These are phyloP conservation scores for Euproctis similis DNA, from an alignment of 2,888 invertebrate genomes.

Conservation along the genomic window DNA sequence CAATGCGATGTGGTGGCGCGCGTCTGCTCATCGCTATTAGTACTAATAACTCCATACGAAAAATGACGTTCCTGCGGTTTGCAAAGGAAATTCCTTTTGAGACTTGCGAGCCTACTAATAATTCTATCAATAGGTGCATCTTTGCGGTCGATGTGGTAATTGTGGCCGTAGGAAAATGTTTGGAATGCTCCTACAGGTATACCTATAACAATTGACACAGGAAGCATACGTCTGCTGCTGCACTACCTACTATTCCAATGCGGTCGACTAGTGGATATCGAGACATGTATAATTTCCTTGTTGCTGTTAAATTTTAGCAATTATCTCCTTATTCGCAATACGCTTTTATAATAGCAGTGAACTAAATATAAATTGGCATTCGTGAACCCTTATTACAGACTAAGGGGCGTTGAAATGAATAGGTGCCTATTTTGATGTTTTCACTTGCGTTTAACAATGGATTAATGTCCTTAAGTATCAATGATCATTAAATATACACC, in stretches of 20 bases:
- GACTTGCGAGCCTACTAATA: conserved; percentile 45
- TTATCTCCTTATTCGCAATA: conserved; percentile 6
- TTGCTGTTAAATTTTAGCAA: conserved; percentile 13
- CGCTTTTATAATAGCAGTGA: conserved; percentile 1
- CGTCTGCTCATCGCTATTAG: conserved; percentile 54
- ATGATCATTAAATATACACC: too few species aligned
- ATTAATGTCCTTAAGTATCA: too few species aligned
- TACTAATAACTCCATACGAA: conserved; percentile 63
- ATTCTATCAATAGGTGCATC: conserved; percentile 63
- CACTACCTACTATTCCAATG: conserved; percentile 25
- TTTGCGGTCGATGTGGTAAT: conserved; percentile 61
- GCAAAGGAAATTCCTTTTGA: conserved; percentile 45
- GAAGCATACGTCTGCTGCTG: conserved; percentile 27
- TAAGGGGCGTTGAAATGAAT: too few species aligned
- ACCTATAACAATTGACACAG: conserved; percentile 39
- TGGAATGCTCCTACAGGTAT: conserved; percentile 41
- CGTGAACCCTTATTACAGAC: too few species aligned
- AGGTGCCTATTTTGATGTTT: too few species aligned
- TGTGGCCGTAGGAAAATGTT: conserved; percentile 42
- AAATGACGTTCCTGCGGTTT: conserved; percentile 57
- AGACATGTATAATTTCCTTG: conserved; percentile 16
- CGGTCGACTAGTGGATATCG: conserved; percentile 16
- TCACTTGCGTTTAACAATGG: too few species aligned
- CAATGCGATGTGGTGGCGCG: conserved; percentile 44
- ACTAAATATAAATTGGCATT: neutral